These are phyloP conservation scores for Epistrophe grossulariae DNA, from an alignment of 2,888 invertebrate genomes.

Conservation along the genomic window DNA sequence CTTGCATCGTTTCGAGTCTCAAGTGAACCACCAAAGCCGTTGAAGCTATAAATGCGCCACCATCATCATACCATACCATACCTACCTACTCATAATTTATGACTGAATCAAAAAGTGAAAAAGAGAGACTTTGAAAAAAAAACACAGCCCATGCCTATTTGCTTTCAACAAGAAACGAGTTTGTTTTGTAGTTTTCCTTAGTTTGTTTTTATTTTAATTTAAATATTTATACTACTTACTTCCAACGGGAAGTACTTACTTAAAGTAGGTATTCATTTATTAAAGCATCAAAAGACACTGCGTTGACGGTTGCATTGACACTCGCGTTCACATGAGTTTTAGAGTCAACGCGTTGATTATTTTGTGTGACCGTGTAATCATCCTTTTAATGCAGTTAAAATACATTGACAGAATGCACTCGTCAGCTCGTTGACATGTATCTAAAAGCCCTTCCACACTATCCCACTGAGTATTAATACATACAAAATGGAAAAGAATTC, in stretches of 20 bases:
- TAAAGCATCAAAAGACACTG: background rate
- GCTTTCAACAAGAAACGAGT: slow-evolving; percentile 20
- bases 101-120: background rate
- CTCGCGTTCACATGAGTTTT: no score
- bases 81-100: background rate
- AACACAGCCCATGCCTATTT: slow-evolving; percentile 11
- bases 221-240: background rate
- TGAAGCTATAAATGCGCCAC: background rate
- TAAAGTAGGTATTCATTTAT: background rate
- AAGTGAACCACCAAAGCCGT: slow-evolving; percentile 23
- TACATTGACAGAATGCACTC: no score
- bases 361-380: no score
- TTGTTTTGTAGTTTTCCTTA: slow-evolving; percentile 32
- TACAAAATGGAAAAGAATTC: no score
- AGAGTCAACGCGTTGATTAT: no score
- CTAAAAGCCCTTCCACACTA: no score
- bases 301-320: no score
- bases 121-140: background rate
- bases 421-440: no score
- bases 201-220: slow-evolving; percentile 38
- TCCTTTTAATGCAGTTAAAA: no score
- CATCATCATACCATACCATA: background rate
- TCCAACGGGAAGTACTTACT: background rate
- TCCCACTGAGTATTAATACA: no score
- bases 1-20: slow-evolving; percentile 28